Percentiles rank a stretch among this genome's conserved stretches.
These are phyloP conservation scores for Cephonodes hylas DNA, from an alignment of 2,888 invertebrate species.

Conservation along the genomic window DNA sequence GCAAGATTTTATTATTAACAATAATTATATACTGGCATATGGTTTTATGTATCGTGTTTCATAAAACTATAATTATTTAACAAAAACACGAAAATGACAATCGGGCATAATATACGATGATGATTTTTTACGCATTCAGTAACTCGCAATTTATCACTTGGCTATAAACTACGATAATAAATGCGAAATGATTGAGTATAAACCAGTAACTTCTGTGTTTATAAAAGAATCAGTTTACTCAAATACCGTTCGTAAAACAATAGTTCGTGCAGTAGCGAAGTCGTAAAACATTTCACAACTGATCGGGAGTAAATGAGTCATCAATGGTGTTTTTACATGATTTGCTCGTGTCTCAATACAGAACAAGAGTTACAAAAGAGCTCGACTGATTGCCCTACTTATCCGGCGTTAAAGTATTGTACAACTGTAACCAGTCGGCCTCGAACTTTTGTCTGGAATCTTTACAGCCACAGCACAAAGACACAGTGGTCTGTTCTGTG, in stretches of 20 bases:
- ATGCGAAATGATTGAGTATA: background rate
- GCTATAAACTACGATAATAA: background rate
- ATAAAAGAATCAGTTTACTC: background rate
- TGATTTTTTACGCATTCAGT: background rate
- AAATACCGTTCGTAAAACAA: background rate
- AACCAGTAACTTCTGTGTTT: background rate
- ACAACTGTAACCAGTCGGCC: constrained; percentile 22
- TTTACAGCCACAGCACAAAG: constrained; percentile 13
- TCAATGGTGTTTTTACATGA: background rate
- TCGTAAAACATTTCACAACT: background rate
- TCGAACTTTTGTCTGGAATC: constrained; percentile 17
- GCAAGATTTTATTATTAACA: no score
- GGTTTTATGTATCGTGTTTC: no score
- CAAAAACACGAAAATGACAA: background rate
- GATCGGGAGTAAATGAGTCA: background rate
- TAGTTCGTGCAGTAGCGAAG: background rate
- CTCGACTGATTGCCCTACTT: constrained; percentile 17
- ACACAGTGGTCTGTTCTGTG: background rate
- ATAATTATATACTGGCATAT: no score
- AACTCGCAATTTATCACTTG: background rate
- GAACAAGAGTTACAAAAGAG: constrained; percentile 19
- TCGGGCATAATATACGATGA: background rate
- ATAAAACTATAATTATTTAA: no score
- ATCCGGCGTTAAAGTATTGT: constrained; percentile 21
- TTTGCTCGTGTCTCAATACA: constrained; percentile 8